Evolutionary conservation across 2,888 invertebrate species (phyloP).

Genomic region (Vanessa cardui): DNA sequence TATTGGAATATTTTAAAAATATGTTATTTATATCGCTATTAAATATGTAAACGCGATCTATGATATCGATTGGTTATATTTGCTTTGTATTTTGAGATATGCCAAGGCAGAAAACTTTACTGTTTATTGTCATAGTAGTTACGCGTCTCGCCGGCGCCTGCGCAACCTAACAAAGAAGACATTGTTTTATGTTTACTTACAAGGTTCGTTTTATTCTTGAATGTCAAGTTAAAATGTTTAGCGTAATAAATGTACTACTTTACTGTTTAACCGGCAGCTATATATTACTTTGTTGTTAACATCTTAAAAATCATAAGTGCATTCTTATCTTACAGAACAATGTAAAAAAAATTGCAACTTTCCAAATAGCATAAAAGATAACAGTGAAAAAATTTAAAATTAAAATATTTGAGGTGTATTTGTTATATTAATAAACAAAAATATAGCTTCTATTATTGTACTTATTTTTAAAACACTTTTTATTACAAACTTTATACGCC

Average conservation of each 20-base stretch:
- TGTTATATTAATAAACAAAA: no score
- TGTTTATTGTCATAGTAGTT: conserved; percentile 45
- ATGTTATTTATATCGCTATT: not conserved
- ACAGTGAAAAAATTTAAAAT: no score
- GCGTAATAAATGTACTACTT: conserved; percentile 30
- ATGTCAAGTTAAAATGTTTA: conserved; percentile 40
- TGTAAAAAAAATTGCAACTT: no score
- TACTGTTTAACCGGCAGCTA: conserved; percentile 22
- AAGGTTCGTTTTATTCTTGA: conserved; percentile 46
- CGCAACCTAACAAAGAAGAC: conserved; percentile 47
- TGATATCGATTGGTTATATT: not conserved
- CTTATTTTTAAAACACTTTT: not conserved
- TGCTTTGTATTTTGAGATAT: conserved; percentile 1
- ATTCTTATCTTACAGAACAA: no score
- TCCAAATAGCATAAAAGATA: no score
- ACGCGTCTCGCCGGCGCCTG: conserved; percentile 53
- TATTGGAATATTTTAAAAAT: not conserved
- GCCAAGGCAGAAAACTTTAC: conserved; percentile 32
- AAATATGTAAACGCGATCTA: not conserved
- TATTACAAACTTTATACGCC: conserved; percentile 11
- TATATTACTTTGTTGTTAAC: not conserved
- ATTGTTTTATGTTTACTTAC: conserved; percentile 50
- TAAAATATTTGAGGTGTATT: no score
- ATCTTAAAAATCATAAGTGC: no score
- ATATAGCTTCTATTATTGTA: no score